A percentile compares a stretch with the other conserved stretches of the same genome.
These are phyloP conservation scores for Lethrus apterus DNA, from an alignment of 1,140 invertebrate genomes.

Conservation along the genomic window DNA sequence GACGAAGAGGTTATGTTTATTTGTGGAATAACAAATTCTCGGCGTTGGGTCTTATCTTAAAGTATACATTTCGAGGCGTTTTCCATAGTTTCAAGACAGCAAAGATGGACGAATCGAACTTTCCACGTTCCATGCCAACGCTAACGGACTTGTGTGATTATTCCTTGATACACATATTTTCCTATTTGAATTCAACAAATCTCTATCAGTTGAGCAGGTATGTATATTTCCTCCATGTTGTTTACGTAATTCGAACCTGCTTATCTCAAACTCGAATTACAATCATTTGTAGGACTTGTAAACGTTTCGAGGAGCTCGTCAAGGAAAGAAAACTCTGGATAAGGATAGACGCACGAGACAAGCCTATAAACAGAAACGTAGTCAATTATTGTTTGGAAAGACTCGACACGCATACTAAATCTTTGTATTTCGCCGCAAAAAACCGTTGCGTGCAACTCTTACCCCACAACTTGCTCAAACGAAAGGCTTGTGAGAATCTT, in stretches of 20 bases:
- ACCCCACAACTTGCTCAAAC: constrained; percentile 7
- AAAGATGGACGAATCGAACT: no score
- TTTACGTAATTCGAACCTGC: background rate
- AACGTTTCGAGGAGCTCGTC: constrained; percentile 23
- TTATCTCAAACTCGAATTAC: background rate
- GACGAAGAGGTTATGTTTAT: no score
- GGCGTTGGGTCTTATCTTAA: no score
- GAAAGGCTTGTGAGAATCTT: constrained; percentile 18
- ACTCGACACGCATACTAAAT: constrained; percentile 22
- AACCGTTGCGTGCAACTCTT: constrained; percentile 17
- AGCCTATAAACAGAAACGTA: constrained; percentile 23
- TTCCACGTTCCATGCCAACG: no score
- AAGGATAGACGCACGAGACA: constrained; percentile 24
- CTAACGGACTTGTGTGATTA: constrained; percentile 24
- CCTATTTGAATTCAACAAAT: constrained; percentile 24
- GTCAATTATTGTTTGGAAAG: constrained; percentile 22
- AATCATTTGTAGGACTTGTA: constrained; percentile 25
- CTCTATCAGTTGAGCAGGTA: constrained; percentile 27
- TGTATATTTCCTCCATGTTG: background rate
- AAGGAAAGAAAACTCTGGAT: constrained; percentile 24
- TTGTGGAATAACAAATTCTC: no score
- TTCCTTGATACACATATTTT: constrained; percentile 24
- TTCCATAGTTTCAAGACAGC: no score
- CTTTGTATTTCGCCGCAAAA: constrained; percentile 22
- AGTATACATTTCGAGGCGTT: no score